Evolutionary conservation across 2,888 invertebrate species (phyloP).

Genomic region (Temnothorax rugatulus): DNA sequence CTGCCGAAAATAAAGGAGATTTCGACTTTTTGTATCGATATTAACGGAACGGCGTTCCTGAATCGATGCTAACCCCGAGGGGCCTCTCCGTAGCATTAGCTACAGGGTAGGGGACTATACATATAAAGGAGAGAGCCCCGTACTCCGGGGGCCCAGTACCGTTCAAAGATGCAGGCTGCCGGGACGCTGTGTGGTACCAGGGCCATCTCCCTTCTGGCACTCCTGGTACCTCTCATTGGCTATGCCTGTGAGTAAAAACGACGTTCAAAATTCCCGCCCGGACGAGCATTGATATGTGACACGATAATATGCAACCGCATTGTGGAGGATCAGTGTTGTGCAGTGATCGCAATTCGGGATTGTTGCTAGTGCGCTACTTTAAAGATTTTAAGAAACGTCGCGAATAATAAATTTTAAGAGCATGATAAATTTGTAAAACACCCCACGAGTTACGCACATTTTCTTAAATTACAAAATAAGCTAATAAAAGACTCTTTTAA

Average conservation of each 20-base stretch:
- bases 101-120: constrained; percentile 75
- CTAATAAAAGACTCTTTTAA: neutral
- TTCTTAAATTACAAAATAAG: neutral
- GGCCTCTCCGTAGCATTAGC: constrained; percentile 68
- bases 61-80: constrained; percentile 78
- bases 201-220: constrained; percentile 76
- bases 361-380: constrained; percentile 12
- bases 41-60: constrained; percentile 73
- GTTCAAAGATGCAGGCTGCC: constrained; percentile 84
- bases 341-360: constrained; percentile 47
- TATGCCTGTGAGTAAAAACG: constrained; percentile 81
- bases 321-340: constrained; percentile 55
- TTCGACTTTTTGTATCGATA: constrained; percentile 68
- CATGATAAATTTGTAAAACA: neutral
- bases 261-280: constrained; percentile 62
- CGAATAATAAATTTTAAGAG: neutral
- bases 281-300: constrained; percentile 40
- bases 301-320: neutral
- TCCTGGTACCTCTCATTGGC: constrained; percentile 78
- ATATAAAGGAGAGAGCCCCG: constrained; percentile 85
- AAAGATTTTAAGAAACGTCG: neutral
- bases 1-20: constrained; percentile 71
- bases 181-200: constrained; percentile 83
- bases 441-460: neutral
- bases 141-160: constrained; percentile 84